A percentile compares a stretch with the other conserved stretches of the same genome.
Evolutionary conservation across 2,113 vertebrate genomes (phyloP).

Genomic region (Nicator chloris): DNA sequence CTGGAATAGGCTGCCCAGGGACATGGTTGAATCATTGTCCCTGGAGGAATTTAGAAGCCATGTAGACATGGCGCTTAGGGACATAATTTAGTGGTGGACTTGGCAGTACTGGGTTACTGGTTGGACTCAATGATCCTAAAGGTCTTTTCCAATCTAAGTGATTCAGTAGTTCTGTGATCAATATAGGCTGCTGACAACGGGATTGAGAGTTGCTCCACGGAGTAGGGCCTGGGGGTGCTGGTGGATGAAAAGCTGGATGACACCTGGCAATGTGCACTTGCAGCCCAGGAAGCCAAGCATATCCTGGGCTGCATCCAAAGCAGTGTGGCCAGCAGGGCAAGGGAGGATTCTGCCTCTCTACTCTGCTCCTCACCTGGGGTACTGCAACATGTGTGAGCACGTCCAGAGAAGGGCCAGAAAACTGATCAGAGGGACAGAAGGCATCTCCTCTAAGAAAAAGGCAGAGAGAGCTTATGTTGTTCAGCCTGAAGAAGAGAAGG

Average conservation of each 20-base stretch:
- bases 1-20: background rate
- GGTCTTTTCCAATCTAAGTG: background rate
- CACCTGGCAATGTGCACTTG: accelerated
- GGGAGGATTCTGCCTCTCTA: background rate
- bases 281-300: background rate
- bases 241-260: background rate
- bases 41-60: background rate
- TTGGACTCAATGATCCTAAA: background rate
- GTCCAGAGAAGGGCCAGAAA: background rate
- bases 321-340: accelerated
- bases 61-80: background rate
- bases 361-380: background rate
- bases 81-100: background rate
- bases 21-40: background rate
- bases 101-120: background rate
- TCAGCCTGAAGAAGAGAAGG: background rate
- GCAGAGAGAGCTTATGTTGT: background rate
- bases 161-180: background rate
- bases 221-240: background rate
- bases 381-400: background rate
- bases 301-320: background rate
- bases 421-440: background rate
- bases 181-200: background rate
- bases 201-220: background rate
- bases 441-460: background rate